Conservation (phyloP, 2,797 vertebrate species). For the Neostethus bicornis region DNA sequence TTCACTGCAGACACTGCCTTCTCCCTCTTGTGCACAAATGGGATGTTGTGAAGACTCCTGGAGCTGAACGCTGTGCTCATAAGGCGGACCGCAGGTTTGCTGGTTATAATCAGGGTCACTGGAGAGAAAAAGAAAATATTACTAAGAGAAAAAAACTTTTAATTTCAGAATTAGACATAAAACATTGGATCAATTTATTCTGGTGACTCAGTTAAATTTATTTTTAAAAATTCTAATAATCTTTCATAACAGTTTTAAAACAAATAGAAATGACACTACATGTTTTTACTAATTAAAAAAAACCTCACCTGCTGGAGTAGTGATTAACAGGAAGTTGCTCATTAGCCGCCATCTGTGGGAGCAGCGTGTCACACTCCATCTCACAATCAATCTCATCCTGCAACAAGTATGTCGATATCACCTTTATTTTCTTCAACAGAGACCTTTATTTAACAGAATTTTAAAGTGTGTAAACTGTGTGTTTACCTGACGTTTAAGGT, state of each 20-base stretch:
- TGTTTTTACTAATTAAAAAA: not conserved
- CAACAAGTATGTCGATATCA: constrained; percentile 2
- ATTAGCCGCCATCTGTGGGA: constrained; percentile 80
- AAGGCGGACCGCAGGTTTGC: constrained; percentile 76
- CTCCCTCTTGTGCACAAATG: constrained; percentile 57
- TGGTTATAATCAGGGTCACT: constrained; percentile 69
- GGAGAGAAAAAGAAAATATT: not conserved
- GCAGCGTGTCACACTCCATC: constrained; percentile 78
- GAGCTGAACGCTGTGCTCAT: constrained; percentile 82
- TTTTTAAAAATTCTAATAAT: too few relatives aligned
- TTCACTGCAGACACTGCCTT: constrained; percentile 45
- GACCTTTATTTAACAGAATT: not conserved
- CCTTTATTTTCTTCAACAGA: not conserved
- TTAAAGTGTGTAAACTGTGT: not conserved
- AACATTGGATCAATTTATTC: too few relatives aligned
- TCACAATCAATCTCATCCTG: constrained; percentile 81
- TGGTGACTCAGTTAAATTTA: too few relatives aligned
- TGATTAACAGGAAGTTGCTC: constrained; percentile 76
- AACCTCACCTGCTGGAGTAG: constrained; percentile 80
- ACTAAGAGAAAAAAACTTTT: not conserved
- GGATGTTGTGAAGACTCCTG: constrained; percentile 75
- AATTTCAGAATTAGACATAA: not conserved
- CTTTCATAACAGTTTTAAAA: too few relatives aligned
- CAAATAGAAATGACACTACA: not conserved
- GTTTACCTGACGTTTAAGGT: constrained; percentile 85